Base-by-base conservation (phyloP, 2,888 invertebrate species). In the Allophyes oxyacanthae region DNA sequence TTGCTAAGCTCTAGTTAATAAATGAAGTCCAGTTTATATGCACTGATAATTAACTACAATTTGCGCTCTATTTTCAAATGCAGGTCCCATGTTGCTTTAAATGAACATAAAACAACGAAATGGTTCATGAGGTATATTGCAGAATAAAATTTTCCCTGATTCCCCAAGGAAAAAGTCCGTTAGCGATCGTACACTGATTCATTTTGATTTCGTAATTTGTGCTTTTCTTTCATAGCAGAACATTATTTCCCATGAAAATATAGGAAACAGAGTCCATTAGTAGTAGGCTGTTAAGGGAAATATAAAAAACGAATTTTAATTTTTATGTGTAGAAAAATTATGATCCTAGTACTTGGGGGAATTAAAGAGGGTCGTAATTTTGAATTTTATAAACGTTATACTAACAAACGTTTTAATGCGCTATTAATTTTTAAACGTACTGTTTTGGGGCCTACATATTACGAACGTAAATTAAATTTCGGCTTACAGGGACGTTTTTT, bases 361-460 rank as follows among this genome's bases (percentile, higher is more conserved):
- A 68, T 72, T 77, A 79, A 77, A 67, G 73, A 69, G 69, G 81
- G 73, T 72, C 72, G 77, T 82, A 73, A 77, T 77, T 79, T 76
- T 66, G 58, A 75, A 79, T 80, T 83, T 80, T 65, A 76, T 79
- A 78, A 82, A 83, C 81, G 72, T 79, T 78, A 77, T 75, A 75
- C 72, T 78, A 85, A 81, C 80, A 83, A 70, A 76, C 72, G 61
- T 62, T 69, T 65, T 72, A 81, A 77, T 77, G 75, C 63, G 64
- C 71, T 72, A 72, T 71, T 76, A 74, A 75, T 81, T 79, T 81
- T 78, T 73, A 73, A 72, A 75, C 28, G 45, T 62, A 61, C 50
- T 70, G 64, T 62, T 66, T 59, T 52, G 13, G 48, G 52, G 37
- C 13, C 14, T 58, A 37, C 20, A 33, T 53, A 42, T 52, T 48